These are phyloP conservation scores for Oceanodroma tethys DNA, from an alignment of 2,113 vertebrate genomes.

Conservation along the genomic window DNA sequence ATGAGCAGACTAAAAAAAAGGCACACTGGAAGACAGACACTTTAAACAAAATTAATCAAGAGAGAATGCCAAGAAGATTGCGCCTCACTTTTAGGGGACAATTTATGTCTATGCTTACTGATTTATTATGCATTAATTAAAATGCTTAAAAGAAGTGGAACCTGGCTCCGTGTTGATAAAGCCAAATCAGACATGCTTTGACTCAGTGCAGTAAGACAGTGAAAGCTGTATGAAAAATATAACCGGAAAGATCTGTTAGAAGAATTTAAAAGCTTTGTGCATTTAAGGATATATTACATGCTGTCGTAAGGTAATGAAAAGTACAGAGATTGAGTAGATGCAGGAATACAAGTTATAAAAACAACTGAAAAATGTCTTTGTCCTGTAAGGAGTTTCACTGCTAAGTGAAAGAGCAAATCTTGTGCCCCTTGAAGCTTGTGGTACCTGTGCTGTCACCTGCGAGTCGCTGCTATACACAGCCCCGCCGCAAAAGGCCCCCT, in stretches of 20 bases:
- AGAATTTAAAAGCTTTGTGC: not conserved
- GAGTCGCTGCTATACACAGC: not conserved
- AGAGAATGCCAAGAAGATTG: not conserved
- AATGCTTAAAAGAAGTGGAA: not conserved
- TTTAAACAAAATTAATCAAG: not conserved
- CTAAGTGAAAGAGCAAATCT: not conserved
- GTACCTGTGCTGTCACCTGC: not conserved
- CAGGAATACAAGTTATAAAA: not conserved
- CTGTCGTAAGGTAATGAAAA: not conserved
- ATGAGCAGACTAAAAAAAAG: not conserved
- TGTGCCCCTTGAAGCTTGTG: not conserved
- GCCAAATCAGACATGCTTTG: not conserved
- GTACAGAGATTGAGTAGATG: not conserved
- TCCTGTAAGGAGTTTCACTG: not conserved
- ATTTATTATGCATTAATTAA: not conserved
- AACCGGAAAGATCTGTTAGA: not conserved
- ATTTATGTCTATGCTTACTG: not conserved
- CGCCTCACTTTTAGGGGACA: not conserved
- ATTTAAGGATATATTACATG: not conserved
- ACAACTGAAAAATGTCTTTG: not conserved
- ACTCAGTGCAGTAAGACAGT: not conserved
- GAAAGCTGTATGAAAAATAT: not conserved
- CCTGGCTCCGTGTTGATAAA: not conserved
- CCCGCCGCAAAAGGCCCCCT: not conserved
- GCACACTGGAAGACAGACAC: not conserved